Conservation (phyloP, 2,113 vertebrate genomes). For the Oryzias melastigma region DNA sequence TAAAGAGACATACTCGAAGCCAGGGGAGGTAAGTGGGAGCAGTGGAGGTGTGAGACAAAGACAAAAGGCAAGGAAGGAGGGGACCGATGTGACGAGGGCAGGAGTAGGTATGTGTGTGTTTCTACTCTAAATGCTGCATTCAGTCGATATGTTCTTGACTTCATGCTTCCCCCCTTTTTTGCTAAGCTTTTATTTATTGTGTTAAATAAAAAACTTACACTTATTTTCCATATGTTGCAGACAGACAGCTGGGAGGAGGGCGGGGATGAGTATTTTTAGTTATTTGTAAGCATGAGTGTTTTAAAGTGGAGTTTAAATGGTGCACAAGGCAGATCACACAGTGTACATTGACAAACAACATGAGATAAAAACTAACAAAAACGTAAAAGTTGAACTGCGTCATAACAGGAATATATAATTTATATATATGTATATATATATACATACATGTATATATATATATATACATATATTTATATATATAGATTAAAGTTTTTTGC, state of each 20-base stretch:
- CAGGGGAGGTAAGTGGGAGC: constrained; percentile 32
- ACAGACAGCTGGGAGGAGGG: constrained; percentile 50
- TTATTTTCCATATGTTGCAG: constrained; percentile 36
- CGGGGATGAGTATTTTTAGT: neutral
- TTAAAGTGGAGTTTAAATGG: constrained; percentile 35
- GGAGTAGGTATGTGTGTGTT: constrained; percentile 13
- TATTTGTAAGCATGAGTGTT: neutral
- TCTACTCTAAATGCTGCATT: constrained; percentile 34
- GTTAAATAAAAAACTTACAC: constrained; percentile 23
- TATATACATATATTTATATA: constrained; percentile 28
- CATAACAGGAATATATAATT: constrained; percentile 77
- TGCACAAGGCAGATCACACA: constrained; percentile 71
- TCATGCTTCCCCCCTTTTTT: constrained; percentile 38
- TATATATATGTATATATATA: constrained; percentile 44
- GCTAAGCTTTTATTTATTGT: constrained; percentile 28
- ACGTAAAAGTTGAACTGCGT: constrained; percentile 72
- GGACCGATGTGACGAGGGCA: constrained; percentile 23
- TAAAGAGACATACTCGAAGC: constrained; percentile 81
- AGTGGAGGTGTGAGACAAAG: constrained; percentile 32
- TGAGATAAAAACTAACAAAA: constrained; percentile 65
- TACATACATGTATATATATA: constrained; percentile 47
- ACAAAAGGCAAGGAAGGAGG: constrained; percentile 8
- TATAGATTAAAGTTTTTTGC: constrained; percentile 74
- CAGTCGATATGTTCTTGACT: constrained; percentile 33
- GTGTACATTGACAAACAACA: constrained; percentile 72